Evolutionary conservation across 2,888 invertebrate genomes (phyloP).

Genomic region (Drosophila stalkeri): DNA sequence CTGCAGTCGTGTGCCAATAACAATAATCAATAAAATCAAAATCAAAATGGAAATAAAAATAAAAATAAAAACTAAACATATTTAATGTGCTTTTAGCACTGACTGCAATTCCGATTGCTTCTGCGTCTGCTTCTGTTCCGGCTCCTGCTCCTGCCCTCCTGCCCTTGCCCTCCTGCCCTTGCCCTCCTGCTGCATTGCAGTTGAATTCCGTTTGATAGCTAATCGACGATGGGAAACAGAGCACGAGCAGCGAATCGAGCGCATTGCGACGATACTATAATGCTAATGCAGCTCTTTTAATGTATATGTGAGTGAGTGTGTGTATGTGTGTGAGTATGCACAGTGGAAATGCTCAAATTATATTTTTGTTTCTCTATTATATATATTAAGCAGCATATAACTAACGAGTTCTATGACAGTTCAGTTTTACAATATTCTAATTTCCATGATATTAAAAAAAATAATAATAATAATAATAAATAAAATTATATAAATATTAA

Average conservation of each 20-base stretch:
- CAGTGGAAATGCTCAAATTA: background rate
- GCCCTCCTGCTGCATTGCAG: constrained; percentile 41
- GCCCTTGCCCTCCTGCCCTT: background rate
- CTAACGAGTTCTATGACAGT: no score
- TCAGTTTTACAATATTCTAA: no score
- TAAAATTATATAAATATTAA: no score
- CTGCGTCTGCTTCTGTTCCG: background rate
- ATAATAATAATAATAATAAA: no score
- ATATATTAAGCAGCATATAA: background rate
- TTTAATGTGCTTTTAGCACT: constrained; percentile 47
- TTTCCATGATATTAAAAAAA: no score
- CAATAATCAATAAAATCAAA: constrained; percentile 55
- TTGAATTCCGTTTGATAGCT: constrained; percentile 28
- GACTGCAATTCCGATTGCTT: constrained; percentile 15
- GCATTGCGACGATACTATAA: constrained; percentile 49
- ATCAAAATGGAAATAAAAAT: constrained; percentile 14
- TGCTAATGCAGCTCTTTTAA: constrained; percentile 20
- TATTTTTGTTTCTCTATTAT: background rate
- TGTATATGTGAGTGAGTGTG: background rate
- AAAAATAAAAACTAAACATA: constrained; percentile 47
- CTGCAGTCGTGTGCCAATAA: constrained; percentile 29
- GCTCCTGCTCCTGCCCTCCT: constrained; percentile 1
- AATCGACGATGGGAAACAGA: constrained; percentile 40
- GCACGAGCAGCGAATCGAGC: constrained; percentile 33
- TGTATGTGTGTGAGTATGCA: background rate